phyloP scores from a whole-genome alignment of 2,797 vertebrate genomes.

The Falco berigora region DNA sequence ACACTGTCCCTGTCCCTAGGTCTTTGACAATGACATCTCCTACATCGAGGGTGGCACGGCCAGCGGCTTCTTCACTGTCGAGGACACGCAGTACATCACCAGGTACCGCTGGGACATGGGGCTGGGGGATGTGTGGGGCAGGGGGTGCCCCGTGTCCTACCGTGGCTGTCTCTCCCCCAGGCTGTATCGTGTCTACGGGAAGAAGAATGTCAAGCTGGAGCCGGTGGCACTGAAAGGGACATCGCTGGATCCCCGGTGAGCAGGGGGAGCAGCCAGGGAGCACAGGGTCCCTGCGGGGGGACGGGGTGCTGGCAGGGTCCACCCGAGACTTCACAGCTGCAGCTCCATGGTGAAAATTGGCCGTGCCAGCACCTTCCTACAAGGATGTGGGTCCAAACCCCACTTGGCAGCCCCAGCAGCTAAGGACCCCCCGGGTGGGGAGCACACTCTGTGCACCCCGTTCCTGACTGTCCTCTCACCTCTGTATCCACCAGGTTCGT shows the following conservation, averaged over 20 bases:
- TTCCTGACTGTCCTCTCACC: not conserved
- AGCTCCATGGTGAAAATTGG: not conserved
- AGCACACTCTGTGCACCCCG: rapidly evolving
- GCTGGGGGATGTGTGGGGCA: not conserved
- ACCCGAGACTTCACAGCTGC: not conserved
- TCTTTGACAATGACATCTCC: conserved; percentile 91
- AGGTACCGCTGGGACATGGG: conserved; percentile 69
- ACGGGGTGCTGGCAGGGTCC: not conserved
- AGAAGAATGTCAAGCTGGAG: conserved; percentile 92
- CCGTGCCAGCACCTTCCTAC: not conserved
- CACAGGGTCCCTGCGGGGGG: not conserved
- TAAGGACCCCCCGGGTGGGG: not conserved
- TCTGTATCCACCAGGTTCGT: conserved; percentile 79
- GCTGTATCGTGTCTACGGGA: conserved; percentile 91
- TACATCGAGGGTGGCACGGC: conserved; percentile 96
- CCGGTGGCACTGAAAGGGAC: conserved; percentile 85
- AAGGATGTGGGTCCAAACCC: not conserved
- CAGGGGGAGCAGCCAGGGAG: not conserved
- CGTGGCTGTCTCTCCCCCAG: conserved; percentile 47
- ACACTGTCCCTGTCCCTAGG: conserved; percentile 64
- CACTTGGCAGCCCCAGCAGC: not conserved
- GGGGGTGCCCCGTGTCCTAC: not conserved
- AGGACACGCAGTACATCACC: conserved; percentile 83
- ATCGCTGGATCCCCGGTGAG: conserved; percentile 90
- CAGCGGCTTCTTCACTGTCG: conserved; percentile 95